Percentiles rank a stretch among this genome's conserved stretches.
Conservation (phyloP, 2,888 invertebrate genomes). For the Trichogramma evanescens region DNA sequence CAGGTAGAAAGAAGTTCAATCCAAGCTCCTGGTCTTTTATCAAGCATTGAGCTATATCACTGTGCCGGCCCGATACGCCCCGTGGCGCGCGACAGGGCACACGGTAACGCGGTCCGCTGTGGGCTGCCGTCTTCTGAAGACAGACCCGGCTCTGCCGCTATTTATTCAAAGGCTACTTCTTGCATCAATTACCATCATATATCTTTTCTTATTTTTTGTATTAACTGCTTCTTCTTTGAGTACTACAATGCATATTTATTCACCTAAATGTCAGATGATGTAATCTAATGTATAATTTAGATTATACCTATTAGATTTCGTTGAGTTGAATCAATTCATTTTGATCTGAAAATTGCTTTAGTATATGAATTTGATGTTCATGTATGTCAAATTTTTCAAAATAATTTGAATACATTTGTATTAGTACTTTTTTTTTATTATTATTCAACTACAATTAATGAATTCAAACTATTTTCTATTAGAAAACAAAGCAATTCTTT, state of each 20-base stretch:
- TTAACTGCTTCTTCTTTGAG: background rate
- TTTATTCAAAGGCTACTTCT: conserved; percentile 42
- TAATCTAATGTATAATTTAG: conserved; percentile 15
- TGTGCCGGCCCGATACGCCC: conserved; percentile 43
- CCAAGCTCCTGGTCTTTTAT: conserved; percentile 40
- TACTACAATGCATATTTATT: too few species aligned
- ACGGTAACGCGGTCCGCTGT: conserved; percentile 44
- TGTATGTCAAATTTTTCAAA: too few species aligned
- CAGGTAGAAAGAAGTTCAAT: conserved; percentile 60
- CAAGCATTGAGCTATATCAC: conserved; percentile 18
- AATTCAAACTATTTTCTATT: background rate
- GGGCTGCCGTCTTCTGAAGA: conserved; percentile 41
- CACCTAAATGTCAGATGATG: too few species aligned
- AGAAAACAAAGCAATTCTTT: background rate
- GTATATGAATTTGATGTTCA: too few species aligned
- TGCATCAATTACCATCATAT: conserved; percentile 9
- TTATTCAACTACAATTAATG: background rate
- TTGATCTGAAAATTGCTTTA: too few species aligned
- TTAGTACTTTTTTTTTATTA: background rate
- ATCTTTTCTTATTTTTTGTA: conserved; percentile 1
- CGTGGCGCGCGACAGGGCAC: conserved; percentile 46
- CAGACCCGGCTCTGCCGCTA: conserved; percentile 46
- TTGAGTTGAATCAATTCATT: too few species aligned
- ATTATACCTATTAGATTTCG: conserved; percentile 4
- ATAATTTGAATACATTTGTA: too few species aligned